phyloP scores from a whole-genome alignment of 2,113 vertebrate species.

The Gallinago media region DNA sequence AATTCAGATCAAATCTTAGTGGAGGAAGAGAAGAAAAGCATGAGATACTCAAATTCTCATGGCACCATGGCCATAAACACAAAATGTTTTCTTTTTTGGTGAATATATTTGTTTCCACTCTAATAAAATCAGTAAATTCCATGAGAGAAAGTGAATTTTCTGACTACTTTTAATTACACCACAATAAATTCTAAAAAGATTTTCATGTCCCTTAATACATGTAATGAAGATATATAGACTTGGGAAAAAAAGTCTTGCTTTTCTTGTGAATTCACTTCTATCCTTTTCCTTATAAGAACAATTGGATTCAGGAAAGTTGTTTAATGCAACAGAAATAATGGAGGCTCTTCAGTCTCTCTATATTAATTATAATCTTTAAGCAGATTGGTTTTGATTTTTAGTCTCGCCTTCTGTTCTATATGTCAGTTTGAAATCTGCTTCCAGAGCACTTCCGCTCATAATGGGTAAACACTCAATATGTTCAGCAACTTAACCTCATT shows the following conservation, averaged over 20 bases:
- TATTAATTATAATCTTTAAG: conserved; percentile 22
- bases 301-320: neutral
- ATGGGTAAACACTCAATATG: neutral
- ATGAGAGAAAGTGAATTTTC: neutral
- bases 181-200: neutral
- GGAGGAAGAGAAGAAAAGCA: neutral
- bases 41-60: rapidly evolving
- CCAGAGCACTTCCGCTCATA: neutral
- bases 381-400: neutral
- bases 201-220: neutral
- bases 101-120: neutral
- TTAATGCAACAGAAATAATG: neutral
- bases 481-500: neutral
- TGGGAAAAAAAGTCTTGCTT: neutral
- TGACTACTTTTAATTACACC: neutral
- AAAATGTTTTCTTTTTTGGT: neutral
- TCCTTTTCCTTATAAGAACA: neutral
- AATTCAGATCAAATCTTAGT: neutral
- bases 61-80: rapidly evolving
- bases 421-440: conserved; percentile 7
- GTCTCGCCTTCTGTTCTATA: conserved; percentile 6
- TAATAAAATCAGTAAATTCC: neutral
- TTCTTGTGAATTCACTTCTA: neutral
- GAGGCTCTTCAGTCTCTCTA: neutral
- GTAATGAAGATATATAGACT: neutral